phyloP scores from a whole-genome alignment of 1,140 invertebrate species.

The Bacillus rossius region DNA sequence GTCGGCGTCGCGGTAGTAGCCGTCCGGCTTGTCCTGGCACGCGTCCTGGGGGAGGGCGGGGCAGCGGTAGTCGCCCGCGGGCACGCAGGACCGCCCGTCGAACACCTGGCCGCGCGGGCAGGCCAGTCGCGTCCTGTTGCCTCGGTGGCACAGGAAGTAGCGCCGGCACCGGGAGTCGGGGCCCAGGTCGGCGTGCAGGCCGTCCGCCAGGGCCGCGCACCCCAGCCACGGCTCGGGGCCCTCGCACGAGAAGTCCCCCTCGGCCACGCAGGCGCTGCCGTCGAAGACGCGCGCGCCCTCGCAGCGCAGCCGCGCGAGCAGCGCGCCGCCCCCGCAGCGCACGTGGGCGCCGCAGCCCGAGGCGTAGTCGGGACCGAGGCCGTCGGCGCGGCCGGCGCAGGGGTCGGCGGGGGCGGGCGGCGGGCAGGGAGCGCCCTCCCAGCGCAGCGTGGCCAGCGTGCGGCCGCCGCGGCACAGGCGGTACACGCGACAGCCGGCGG shows the following conservation, averaged over 20 bases:
- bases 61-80: constrained; percentile 37
- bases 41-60: constrained; percentile 42
- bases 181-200: constrained; percentile 37
- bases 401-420: constrained; percentile 25
- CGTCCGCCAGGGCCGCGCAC: constrained; percentile 43
- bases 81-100: constrained; percentile 43
- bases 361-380: constrained; percentile 26
- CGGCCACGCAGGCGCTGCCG: constrained; percentile 31
- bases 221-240: constrained; percentile 26
- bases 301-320: constrained; percentile 28
- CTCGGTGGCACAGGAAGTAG: constrained; percentile 46
- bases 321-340: constrained; percentile 29
- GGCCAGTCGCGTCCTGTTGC: constrained; percentile 37
- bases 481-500: background rate
- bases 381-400: constrained; percentile 24
- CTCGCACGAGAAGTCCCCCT: constrained; percentile 1
- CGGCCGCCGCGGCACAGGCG: background rate
- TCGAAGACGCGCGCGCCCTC: constrained; percentile 37
- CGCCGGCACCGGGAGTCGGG: constrained; percentile 41
- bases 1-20: constrained; percentile 48
- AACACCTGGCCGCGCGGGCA: constrained; percentile 44
- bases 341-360: constrained; percentile 34
- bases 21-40: constrained; percentile 45
- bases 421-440: background rate
- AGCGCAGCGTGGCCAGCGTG: background rate